Evolutionary conservation across 2,113 vertebrate genomes (phyloP).

Genomic region (Calypte anna): DNA sequence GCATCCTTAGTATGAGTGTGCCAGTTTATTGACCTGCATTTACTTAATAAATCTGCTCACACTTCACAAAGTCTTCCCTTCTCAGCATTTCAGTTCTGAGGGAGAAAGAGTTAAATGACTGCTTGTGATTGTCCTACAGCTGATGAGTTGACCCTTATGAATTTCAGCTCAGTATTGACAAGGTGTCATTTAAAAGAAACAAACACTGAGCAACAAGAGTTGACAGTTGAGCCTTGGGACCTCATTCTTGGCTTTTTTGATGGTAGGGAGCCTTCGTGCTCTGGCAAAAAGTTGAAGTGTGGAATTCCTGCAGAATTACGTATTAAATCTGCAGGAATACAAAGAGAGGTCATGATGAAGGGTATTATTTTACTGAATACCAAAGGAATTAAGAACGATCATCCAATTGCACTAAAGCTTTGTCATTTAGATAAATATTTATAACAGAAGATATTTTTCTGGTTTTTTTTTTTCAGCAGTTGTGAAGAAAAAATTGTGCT

Average conservation of each 20-base stretch:
- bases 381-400: conserved; percentile 55
- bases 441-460: background rate
- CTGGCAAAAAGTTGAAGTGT: conserved; percentile 35
- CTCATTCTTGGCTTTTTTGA: conserved; percentile 44
- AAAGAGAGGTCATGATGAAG: conserved; percentile 51
- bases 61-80: background rate
- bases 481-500: background rate
- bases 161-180: conserved; percentile 42
- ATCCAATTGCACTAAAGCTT: conserved; percentile 14
- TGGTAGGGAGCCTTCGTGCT: conserved; percentile 18
- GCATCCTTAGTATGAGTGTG: background rate
- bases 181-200: conserved; percentile 51
- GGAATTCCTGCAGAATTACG: conserved; percentile 70
- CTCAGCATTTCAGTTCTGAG: background rate
- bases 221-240: conserved; percentile 44
- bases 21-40: background rate
- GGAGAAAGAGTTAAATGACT: conserved; percentile 33
- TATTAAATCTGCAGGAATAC: conserved; percentile 63
- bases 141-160: background rate
- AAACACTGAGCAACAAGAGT: conserved; percentile 24
- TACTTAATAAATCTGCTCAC: background rate
- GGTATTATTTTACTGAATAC: conserved; percentile 66
- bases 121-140: background rate
- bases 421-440: conserved; percentile 69
- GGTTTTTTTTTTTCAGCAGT: conserved; percentile 10